Percentiles rank a stretch among this genome's conserved stretches.
These are phyloP conservation scores for Temnothorax unifasciatus DNA, from an alignment of 2,888 invertebrate genomes.

Conservation along the genomic window DNA sequence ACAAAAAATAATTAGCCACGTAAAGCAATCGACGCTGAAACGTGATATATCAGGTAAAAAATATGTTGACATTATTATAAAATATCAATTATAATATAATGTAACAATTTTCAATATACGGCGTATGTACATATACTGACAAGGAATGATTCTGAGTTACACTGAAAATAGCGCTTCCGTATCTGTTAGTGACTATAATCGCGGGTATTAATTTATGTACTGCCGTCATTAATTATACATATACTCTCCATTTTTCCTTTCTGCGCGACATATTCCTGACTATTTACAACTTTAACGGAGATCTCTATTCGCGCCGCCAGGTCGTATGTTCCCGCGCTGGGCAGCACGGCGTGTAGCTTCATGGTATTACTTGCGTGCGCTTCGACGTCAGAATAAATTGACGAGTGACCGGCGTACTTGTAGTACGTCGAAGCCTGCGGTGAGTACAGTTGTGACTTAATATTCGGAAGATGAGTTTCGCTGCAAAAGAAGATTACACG, in stretches of 20 bases:
- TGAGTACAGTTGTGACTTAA: conserved; percentile 84
- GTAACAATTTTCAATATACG: conserved; percentile 39
- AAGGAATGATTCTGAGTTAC: conserved; percentile 69
- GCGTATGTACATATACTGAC: conserved; percentile 64
- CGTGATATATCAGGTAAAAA: conserved; percentile 38
- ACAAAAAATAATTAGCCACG: background rate
- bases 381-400: conserved; percentile 86
- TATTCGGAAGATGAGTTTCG: conserved; percentile 82
- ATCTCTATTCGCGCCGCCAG: conserved; percentile 89
- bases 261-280: conserved; percentile 80
- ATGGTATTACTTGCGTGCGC: conserved; percentile 88
- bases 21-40: conserved; percentile 30
- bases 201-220: conserved; percentile 56
- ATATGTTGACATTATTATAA: conserved; percentile 45
- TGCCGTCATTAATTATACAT: conserved; percentile 80
- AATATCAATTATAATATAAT: conserved; percentile 51
- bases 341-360: conserved; percentile 88
- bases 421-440: conserved; percentile 85
- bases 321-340: conserved; percentile 90
- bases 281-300: conserved; percentile 81
- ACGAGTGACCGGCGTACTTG: conserved; percentile 86
- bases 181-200: conserved; percentile 53
- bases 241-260: conserved; percentile 84
- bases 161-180: conserved; percentile 63
- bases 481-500: conserved; percentile 76